A percentile compares a stretch with the other conserved stretches of the same genome.
Conservation (phyloP, 2,888 invertebrate species). For the Amiota mariae region DNA sequence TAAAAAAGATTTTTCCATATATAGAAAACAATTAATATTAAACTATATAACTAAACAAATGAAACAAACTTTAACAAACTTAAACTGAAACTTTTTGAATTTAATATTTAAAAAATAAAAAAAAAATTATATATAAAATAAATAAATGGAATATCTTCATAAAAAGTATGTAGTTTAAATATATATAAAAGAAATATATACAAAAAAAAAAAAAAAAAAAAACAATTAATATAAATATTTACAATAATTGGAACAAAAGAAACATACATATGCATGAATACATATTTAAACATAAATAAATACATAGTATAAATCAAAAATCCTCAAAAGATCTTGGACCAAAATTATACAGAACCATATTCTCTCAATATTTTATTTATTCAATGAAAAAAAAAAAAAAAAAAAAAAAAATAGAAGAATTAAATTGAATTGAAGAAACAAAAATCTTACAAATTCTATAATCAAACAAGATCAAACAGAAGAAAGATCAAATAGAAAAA, state of each 20-base stretch:
- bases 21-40: background rate
- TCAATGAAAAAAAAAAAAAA: background rate
- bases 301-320: background rate
- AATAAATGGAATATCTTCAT: background rate
- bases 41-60: background rate
- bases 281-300: too few relatives aligned
- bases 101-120: too few relatives aligned
- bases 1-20: slow-evolving; percentile 31
- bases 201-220: background rate
- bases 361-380: background rate
- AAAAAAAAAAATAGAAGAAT: background rate
- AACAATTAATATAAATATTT: background rate
- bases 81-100: slow-evolving; percentile 6
- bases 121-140: slow-evolving; percentile 7
- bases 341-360: background rate
- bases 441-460: too few relatives aligned
- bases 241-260: slow-evolving; percentile 8
- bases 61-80: background rate
- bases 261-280: too few relatives aligned
- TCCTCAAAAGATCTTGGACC: slow-evolving; percentile 21
- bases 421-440: background rate
- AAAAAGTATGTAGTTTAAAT: too few relatives aligned
- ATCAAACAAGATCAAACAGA: too few relatives aligned
- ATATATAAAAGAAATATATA: background rate
- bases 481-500: too few relatives aligned